Base-by-base conservation (phyloP, 2,888 invertebrate genomes). In the Himalopsyche kuldschensis region DNA sequence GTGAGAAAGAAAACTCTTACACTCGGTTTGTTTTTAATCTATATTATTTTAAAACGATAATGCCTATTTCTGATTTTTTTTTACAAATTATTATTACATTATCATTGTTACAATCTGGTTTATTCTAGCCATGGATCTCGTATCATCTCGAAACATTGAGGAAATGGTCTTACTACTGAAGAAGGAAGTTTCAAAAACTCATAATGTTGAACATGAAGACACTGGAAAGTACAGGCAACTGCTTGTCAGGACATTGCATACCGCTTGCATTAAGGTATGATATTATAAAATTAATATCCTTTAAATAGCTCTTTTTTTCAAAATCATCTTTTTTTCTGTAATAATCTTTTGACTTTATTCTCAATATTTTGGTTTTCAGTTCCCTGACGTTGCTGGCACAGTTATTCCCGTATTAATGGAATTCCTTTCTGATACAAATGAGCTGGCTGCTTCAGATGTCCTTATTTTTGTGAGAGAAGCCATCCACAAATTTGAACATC, bases 331-430 rank as follows among this genome's bases (percentile, higher is more conserved):
- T n/a, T n/a, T n/a, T n/a, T n/a, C n/a, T n/a, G n/a, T n/a, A n/a
- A n/a, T n/a, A n/a, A n/a, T n/a, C n/a, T n/a, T n/a, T n/a, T 81
- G 75, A 11, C 8, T 48, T 48, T 20, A 48, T n/a, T 48, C 20
- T 41, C 5, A 32, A 20, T 79, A 4, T 32, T 82, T 81, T 85
- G n/a, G 47, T 80, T 87, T 86, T 1, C 86, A 92, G 92, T 98
- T 98, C 91, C 98, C 99, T 0, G 98, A 99, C 90, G 98, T 99
- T 82, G 98, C 98, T 11, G 94, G 95, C 80, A 95, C 95, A 84
- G 97, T 99, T 79, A 97, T 99, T 87, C 99, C 99, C 27, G 97
- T 98, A 76, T 90, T 99, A 87, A 95, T 97, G 88, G 99, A 99
- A 89, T 97, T 99, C 91, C 91, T 99, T 41, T 96, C 96, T 0